Conservation (phyloP, 2,113 vertebrate genomes). For the Nerophis ophidion region DNA sequence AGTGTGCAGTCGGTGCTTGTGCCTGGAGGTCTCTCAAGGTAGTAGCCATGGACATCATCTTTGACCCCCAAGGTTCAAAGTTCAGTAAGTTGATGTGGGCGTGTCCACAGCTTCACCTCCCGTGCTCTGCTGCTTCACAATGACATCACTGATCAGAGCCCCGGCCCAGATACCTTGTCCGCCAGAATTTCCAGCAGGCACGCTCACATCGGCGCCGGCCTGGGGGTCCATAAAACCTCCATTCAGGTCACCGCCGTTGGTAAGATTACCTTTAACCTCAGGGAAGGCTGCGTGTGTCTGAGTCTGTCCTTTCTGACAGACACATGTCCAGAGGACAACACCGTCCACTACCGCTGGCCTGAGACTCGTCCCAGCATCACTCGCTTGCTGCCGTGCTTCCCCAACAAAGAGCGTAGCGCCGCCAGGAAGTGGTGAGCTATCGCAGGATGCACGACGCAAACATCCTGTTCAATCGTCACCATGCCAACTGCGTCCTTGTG, state of each 20-base stretch:
- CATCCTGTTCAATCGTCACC: not conserved
- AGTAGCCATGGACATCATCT: not conserved
- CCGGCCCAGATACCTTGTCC: slow-evolving; percentile 68
- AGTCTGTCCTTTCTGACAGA: slow-evolving; percentile 47
- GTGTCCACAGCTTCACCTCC: slow-evolving; percentile 60
- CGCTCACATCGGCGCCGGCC: slow-evolving; percentile 57
- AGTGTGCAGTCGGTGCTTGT: not conserved
- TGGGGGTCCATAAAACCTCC: slow-evolving; percentile 47
- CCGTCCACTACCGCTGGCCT: slow-evolving; percentile 78
- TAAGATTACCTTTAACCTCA: slow-evolving; percentile 37
- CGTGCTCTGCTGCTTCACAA: slow-evolving; percentile 82
- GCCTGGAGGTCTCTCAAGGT: not conserved
- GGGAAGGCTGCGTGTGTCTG: too few relatives aligned
- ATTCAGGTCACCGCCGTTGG: slow-evolving; percentile 71
- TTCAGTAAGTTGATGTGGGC: not conserved
- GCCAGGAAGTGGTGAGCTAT: slow-evolving; percentile 79
- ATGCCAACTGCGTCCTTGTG: not conserved
- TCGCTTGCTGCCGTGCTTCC: slow-evolving; percentile 68
- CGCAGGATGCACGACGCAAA: not conserved
- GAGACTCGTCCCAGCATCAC: slow-evolving; percentile 67
- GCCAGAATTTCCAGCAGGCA: slow-evolving; percentile 56
- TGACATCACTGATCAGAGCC: slow-evolving; percentile 69
- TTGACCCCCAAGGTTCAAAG: not conserved
- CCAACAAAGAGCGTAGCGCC: slow-evolving; percentile 73
- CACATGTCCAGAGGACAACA: slow-evolving; percentile 73